Conservation (phyloP, 2,113 vertebrate species). For the Lophotis ruficrista region DNA sequence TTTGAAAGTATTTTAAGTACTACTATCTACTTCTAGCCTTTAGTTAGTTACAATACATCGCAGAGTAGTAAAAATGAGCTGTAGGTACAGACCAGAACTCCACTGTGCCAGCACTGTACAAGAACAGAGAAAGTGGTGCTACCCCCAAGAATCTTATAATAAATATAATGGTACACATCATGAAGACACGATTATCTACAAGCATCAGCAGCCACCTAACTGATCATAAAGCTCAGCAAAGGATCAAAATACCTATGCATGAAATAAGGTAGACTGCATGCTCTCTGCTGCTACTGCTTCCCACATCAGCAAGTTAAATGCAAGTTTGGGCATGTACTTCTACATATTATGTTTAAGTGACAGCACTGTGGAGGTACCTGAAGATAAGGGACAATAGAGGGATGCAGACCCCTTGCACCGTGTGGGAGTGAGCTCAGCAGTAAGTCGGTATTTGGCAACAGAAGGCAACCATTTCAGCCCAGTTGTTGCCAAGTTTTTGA, state of each 20-base stretch:
- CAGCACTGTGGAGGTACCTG: background rate
- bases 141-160: background rate
- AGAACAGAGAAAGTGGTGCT: background rate
- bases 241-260: background rate
- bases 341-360: background rate
- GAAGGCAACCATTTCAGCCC: background rate
- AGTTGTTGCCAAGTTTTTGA: background rate
- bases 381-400: background rate
- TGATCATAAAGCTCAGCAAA: background rate
- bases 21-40: background rate
- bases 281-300: background rate
- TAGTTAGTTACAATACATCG: background rate
- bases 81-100: background rate
- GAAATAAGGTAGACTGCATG: background rate
- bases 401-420: background rate
- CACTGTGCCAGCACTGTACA: background rate
- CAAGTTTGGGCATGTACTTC: background rate
- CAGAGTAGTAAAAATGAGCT: background rate
- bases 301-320: background rate
- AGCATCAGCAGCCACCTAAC: background rate
- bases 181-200: background rate
- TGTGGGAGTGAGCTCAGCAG: background rate
- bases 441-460: background rate
- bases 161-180: background rate
- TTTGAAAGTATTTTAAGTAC: background rate